Evolutionary conservation across 2,797 vertebrate species (phyloP), one percentile per base, ranked within the genome.

Genomic region (Hydrophis major): DNA sequence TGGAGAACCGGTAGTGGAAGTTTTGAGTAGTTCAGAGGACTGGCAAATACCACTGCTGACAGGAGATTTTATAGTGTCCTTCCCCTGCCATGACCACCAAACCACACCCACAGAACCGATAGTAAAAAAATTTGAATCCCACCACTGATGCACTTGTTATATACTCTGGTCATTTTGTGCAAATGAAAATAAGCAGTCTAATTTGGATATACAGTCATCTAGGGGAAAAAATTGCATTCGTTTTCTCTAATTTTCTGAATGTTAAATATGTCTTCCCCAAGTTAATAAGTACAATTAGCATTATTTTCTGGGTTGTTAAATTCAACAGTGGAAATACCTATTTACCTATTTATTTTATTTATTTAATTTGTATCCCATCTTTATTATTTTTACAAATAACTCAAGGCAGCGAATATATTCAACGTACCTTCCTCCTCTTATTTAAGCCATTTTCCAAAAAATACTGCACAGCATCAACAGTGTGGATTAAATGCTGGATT

Each of bases 271-370:
- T 56, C 1, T 88, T n/a, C 91, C 88, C 93, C 53, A 18, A 92
- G 50, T 66, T 87, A 94, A 53, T 37, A 56, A 86, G 5, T 50
- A 50, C 28, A 94, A 53, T 90, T 89, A 92, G 42, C 61, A 86
- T 86, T 95, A 89, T 92, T 93, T 94, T 66, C 88, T 86, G 86
- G 55, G 47, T 88, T 94, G 83, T 8, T 87, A 91, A 93, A 0
- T 69, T 3, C 32, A 6, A 93, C 14, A 92, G 6, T 66, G 8
- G 22, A 94, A 61, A 50, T 2, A 8, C 1, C n/a, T 50, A 50
- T 50, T 50, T 50, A 50, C 47, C 47, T n/a, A 18, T 69, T 69
- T 63, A 28, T 61, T 60, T 61, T 27, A 28, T 63, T 69, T 69
- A n/a, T 66, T 66, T 66, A 6, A 69, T 69, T 69, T 69, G 66